A percentile compares a stretch with the other conserved stretches of the same genome.
phyloP scores from a whole-genome alignment of 2,113 vertebrate genomes.

The Podarcis raffonei region DNA sequence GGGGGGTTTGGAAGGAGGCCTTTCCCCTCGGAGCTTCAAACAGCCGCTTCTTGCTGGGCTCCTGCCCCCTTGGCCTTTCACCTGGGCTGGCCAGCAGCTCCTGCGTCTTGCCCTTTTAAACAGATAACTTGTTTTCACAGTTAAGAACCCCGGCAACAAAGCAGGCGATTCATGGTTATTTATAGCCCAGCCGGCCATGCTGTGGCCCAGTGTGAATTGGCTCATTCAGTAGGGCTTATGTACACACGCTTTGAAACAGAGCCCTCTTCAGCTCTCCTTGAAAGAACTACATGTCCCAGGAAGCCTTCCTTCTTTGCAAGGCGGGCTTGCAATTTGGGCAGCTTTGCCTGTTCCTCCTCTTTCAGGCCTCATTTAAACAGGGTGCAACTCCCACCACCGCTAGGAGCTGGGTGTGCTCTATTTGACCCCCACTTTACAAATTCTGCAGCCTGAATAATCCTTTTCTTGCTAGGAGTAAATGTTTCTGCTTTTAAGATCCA shows the following conservation, averaged over 20 bases:
- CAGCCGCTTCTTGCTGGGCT: background rate
- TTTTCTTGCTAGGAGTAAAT: background rate
- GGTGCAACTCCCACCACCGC: background rate
- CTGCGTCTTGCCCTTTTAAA: conserved; percentile 32
- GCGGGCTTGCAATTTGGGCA: background rate
- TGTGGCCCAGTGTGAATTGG: conserved; percentile 8
- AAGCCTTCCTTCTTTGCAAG: background rate
- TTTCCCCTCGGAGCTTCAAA: background rate
- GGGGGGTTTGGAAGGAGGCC: background rate
- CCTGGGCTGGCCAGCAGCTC: conserved; percentile 14
- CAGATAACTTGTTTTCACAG: conserved; percentile 24
- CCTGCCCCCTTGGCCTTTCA: background rate
- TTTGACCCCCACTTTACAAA: background rate
- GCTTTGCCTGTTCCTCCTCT: background rate
- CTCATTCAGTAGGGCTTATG: conserved; percentile 23
- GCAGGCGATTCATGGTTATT: conserved; percentile 33
- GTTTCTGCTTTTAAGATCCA: background rate
- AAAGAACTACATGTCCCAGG: conserved; percentile 28
- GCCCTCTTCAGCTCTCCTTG: background rate
- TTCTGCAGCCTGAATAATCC: background rate
- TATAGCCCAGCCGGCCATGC: conserved; percentile 22
- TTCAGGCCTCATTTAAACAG: background rate
- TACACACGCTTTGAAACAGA: background rate
- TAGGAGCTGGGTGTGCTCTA: background rate
- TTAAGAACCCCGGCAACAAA: background rate